phyloP scores from a whole-genome alignment of 2,888 invertebrate genomes.

The Eudasyphora cyanicolor region DNA sequence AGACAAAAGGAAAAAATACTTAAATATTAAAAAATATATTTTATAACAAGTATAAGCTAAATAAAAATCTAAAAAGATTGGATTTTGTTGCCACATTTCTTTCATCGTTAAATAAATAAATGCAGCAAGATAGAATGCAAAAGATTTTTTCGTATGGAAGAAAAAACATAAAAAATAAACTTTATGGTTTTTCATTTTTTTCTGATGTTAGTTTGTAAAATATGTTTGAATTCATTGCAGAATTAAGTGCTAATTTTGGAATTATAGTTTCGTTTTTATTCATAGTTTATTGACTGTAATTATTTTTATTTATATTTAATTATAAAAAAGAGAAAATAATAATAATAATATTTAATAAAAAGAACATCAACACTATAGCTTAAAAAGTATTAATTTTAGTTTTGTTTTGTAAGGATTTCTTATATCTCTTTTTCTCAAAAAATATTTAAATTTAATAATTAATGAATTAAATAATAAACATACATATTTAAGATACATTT shows the following conservation, averaged over 20 bases:
- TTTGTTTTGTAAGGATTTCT: conserved; percentile 38
- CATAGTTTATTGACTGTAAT: conserved; percentile 50
- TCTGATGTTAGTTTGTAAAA: background rate
- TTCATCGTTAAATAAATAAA: background rate
- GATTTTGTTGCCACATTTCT: background rate
- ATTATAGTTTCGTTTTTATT: background rate
- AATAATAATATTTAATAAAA: conserved; percentile 63
- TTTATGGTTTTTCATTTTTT: background rate
- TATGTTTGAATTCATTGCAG: conserved; percentile 10
- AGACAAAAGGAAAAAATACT: background rate
- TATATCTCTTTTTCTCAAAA: conserved; percentile 50
- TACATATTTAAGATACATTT: conserved; percentile 64
- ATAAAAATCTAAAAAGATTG: background rate
- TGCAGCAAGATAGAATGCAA: conserved; percentile 1
- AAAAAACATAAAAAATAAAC: too few relatives aligned
- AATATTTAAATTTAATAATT: conserved; percentile 62
- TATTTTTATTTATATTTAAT: conserved; percentile 51
- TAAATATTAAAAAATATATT: conserved; percentile 15
- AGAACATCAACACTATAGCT: conserved; percentile 69
- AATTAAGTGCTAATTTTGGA: background rate
- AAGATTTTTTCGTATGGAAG: background rate
- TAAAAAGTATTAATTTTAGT: conserved; percentile 65
- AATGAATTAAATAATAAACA: conserved; percentile 61
- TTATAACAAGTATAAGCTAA: conserved; percentile 12
- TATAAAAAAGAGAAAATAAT: conserved; percentile 58